Conservation (phyloP, 2,797 vertebrate genomes). For the Eremophila alpestris region DNA sequence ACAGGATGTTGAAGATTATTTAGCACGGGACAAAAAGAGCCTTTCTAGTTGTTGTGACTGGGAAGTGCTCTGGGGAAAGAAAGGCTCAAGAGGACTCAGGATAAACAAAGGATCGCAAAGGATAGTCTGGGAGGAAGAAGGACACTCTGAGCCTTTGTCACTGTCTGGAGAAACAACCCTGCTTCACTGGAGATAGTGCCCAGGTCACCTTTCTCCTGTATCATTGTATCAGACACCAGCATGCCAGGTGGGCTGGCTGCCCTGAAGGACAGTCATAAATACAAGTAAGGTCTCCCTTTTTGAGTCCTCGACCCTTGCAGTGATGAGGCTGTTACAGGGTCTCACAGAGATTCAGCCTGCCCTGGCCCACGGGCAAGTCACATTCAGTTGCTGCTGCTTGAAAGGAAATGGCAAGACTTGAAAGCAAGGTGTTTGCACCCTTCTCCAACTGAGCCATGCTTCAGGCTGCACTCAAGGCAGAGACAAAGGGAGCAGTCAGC, state of each 20-base stretch:
- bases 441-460: not conserved
- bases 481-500: not conserved
- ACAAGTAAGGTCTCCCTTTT: not conserved
- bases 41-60: not conserved
- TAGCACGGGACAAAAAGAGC: not conserved
- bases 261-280: not conserved
- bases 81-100: not conserved
- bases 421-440: not conserved
- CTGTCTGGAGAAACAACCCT: not conserved
- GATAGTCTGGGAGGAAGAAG: not conserved
- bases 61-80: not conserved
- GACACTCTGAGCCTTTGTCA: not conserved
- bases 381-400: not conserved
- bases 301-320: not conserved
- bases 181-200: not conserved
- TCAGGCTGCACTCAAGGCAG: not conserved
- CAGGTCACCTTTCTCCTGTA: not conserved
- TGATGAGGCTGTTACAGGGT: not conserved
- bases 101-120: not conserved
- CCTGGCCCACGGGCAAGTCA: not conserved
- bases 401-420: not conserved
- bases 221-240: not conserved
- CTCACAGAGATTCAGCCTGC: not conserved
- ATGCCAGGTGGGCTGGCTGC: not conserved
- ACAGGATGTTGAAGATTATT: conserved; percentile 17